A percentile compares a stretch with the other conserved stretches of the same genome.
phyloP scores from a whole-genome alignment of 2,888 invertebrate species.

The Acronicta leporina region DNA sequence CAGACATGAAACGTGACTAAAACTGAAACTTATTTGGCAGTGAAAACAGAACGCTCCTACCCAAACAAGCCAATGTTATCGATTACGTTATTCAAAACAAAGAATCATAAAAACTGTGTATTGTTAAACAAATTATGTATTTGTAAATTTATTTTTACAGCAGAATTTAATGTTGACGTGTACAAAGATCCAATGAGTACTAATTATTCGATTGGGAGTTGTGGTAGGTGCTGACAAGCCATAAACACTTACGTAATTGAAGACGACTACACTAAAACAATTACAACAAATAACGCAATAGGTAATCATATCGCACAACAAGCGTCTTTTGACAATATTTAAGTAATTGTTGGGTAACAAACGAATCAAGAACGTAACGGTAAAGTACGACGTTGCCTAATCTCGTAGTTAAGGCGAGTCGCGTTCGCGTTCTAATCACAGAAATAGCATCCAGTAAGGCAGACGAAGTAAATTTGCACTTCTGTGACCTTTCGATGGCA shows the following conservation, averaged over 20 bases:
- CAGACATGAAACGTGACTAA: slow-evolving; percentile 63
- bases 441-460: slow-evolving; percentile 42
- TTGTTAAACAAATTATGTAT: too few species aligned
- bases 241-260: too few species aligned
- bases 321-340: not conserved
- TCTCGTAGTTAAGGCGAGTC: slow-evolving; percentile 25
- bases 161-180: too few species aligned
- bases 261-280: too few species aligned
- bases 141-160: too few species aligned
- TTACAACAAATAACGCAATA: not conserved
- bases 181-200: too few species aligned
- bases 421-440: slow-evolving; percentile 39
- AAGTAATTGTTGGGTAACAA: slow-evolving; percentile 8
- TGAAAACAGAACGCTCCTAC: slow-evolving; percentile 15
- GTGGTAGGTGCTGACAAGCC: too few species aligned
- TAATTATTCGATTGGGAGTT: too few species aligned
- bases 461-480: slow-evolving; percentile 48
- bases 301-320: not conserved
- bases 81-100: slow-evolving; percentile 13
- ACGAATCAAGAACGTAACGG: slow-evolving; percentile 23
- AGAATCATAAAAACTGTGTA: not conserved
- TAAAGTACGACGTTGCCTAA: slow-evolving; percentile 26
- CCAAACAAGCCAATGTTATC: slow-evolving; percentile 4
- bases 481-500: slow-evolving; percentile 60
- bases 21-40: slow-evolving; percentile 56